Base-by-base conservation (phyloP, 2,113 vertebrate genomes). In the Thunnus maccoyii region DNA sequence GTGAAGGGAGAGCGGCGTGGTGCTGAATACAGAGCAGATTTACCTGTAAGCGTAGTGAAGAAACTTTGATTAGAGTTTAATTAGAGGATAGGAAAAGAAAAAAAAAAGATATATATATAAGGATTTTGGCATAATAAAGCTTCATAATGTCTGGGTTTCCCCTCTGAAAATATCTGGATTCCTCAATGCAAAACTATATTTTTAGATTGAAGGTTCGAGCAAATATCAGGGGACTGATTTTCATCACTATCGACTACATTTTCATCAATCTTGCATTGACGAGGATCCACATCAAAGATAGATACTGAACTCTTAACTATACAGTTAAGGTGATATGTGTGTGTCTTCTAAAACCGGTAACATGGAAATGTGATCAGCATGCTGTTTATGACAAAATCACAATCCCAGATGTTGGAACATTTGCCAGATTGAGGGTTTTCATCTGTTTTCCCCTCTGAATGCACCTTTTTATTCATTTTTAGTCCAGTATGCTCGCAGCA, bases 291-390 rank as follows among this genome's bases (percentile, higher is more conserved):
- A 41, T 41, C 36, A 7, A 2, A 52, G 57, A 22, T 6, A 25
- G 1, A 41, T 17, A 14, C 48, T 74, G 18, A 13, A 44, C 3
- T 7, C 52, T 30, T 30, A 30, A 30, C 27, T 6, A 0, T 11
- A 17, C 46, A 60, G 57, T 51, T 25, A 8, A 32, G 50, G 15
- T 55, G 3, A 56, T 56, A 30, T 6, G 12, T 44, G 7, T n/a
- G 14, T 32, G 56, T 17, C 54, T 52, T 15, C 13, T 18, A 60
- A 58, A 60, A 60, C 14, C 9, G 0, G 25, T 32, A 15, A 27
- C 13, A 41, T n/a, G 46, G 1, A 67, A 62, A 62, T 2, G 27
- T 0, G 0, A 47, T 62, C 36, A 20, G 0, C 62, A 2, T 44
- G 41, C 12, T 67, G 47, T 46, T 44, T 25, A 36, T 16, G 0